A percentile compares a stretch with the other conserved stretches of the same genome.
These are phyloP conservation scores for Allygus modestus DNA, from an alignment of 2,888 invertebrate genomes.

Conservation along the genomic window DNA sequence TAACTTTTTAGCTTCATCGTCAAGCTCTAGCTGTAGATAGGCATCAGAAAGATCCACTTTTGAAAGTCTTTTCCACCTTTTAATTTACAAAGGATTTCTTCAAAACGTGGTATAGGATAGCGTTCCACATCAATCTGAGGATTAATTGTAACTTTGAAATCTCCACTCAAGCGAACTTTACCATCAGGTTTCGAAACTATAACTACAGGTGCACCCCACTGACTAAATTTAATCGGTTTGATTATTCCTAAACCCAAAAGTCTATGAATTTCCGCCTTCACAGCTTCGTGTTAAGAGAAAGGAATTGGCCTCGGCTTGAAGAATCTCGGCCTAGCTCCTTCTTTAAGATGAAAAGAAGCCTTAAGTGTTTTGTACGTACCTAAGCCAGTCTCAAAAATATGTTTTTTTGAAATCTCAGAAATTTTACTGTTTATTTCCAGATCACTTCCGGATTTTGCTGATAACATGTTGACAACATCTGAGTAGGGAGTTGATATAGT, in stretches of 20 bases:
- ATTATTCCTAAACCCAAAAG: background rate
- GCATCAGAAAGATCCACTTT: background rate
- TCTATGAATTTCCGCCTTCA: conserved; percentile 12
- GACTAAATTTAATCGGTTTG: conserved; percentile 13
- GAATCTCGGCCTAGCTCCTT: background rate
- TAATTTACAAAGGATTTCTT: conserved; percentile 12
- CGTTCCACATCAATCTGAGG: conserved; percentile 31
- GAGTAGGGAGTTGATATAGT: conserved; percentile 24
- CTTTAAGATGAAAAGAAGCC: conserved; percentile 36
- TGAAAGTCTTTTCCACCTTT: background rate
- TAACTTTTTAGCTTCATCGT: background rate
- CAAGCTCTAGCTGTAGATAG: background rate
- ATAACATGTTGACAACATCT: conserved; percentile 19
- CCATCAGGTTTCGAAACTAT: conserved; percentile 29
- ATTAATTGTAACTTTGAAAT: conserved; percentile 37
- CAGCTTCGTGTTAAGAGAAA: background rate
- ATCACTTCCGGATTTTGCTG: background rate
- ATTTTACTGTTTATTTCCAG: background rate
- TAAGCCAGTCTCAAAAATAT: conserved; percentile 9
- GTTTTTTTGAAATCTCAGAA: background rate
- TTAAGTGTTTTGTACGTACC: background rate
- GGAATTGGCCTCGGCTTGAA: conserved; percentile 14
- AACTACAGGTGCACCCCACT: conserved; percentile 40
- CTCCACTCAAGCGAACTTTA: conserved; percentile 29
- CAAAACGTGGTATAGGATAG: conserved; percentile 38